Conservation (phyloP, 2,888 invertebrate genomes). For the Hydrotaea diabolus region DNA sequence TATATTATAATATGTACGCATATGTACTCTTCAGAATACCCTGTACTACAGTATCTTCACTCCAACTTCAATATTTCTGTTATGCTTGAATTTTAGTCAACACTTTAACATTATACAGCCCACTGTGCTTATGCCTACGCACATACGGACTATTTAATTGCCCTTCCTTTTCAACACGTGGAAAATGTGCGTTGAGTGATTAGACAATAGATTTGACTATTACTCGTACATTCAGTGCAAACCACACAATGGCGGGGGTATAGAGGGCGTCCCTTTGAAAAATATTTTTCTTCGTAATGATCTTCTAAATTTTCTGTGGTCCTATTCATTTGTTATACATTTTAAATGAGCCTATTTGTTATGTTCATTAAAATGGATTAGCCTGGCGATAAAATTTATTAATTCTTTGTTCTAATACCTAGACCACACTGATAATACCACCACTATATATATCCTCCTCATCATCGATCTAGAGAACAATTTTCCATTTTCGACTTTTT, state of each 20-base stretch:
- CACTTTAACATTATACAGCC: background rate
- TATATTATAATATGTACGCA: too few species aligned
- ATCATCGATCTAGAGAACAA: constrained; percentile 12
- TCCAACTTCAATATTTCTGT: too few species aligned
- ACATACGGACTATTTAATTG: background rate
- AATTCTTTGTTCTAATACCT: background rate
- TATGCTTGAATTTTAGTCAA: too few species aligned
- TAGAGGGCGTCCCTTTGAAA: background rate
- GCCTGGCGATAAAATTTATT: background rate
- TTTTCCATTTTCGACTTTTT: background rate
- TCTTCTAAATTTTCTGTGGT: constrained; percentile 20
- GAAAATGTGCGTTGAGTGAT: background rate
- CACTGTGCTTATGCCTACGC: constrained; percentile 8
- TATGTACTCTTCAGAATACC: too few species aligned
- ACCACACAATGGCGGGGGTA: too few species aligned
- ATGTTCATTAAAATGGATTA: background rate
- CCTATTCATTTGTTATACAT: constrained; percentile 59
- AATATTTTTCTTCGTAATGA: background rate
- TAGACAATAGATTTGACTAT: background rate
- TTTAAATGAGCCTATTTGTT: constrained; percentile 48
- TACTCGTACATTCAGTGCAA: background rate
- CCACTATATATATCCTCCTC: background rate
- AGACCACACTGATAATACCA: background rate
- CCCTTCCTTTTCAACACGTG: background rate
- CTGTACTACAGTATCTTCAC: too few species aligned